Conservation (phyloP, 92 coral and sea anemone species). For the Parazoanthus darwini region DNA sequence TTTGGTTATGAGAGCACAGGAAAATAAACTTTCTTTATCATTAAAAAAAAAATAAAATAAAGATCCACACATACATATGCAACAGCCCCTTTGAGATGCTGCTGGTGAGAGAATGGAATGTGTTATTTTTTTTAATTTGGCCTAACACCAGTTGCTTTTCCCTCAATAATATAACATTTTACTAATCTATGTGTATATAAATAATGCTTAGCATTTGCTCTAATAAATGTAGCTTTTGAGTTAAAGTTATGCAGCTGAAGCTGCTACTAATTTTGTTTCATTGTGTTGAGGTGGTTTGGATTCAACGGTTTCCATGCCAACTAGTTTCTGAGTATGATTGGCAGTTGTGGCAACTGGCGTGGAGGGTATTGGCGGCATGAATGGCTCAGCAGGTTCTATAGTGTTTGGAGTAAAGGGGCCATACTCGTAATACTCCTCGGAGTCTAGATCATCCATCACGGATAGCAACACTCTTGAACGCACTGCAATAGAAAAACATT, state of each 20-base stretch:
- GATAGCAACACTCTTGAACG: constrained; percentile 88
- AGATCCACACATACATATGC: no score
- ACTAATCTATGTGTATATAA: constrained; percentile 9
- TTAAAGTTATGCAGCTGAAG: constrained; percentile 62
- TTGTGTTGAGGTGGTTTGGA: constrained; percentile 54
- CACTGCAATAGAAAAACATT: constrained; percentile 46
- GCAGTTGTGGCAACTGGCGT: constrained; percentile 61
- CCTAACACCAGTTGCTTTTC: background rate
- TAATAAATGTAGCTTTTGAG: background rate
- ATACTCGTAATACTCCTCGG: constrained; percentile 68
- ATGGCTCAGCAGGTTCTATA: constrained; percentile 71
- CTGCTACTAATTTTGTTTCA: constrained; percentile 61
- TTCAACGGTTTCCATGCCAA: constrained; percentile 75
- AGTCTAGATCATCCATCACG: constrained; percentile 77
- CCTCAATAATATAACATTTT: constrained; percentile 23
- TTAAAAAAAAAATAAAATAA: no score
- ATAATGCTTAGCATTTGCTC: constrained; percentile 21
- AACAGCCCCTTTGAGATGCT: no score
- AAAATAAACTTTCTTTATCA: no score
- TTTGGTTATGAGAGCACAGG: no score
- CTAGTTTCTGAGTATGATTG: constrained; percentile 71
- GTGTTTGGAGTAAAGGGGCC: constrained; percentile 62
- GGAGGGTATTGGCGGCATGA: constrained; percentile 73
- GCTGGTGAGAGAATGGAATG: background rate
- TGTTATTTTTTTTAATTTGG: background rate